phyloP scores from a whole-genome alignment of 2,797 vertebrate species.

The Poeciliopsis turneri region DNA sequence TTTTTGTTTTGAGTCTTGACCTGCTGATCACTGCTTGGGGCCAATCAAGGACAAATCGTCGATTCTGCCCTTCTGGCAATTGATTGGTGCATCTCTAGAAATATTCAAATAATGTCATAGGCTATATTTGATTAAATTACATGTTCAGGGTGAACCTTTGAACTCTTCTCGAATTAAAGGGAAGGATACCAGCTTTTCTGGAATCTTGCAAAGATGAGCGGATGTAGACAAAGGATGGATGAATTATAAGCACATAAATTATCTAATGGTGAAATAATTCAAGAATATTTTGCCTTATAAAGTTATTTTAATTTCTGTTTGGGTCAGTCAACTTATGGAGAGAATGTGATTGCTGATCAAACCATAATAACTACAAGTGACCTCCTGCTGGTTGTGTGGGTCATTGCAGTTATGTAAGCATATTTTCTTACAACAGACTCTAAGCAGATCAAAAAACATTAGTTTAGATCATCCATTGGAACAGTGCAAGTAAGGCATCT shows the following conservation, averaged over 20 bases:
- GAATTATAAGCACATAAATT: not conserved
- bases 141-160: not conserved
- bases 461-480: not conserved
- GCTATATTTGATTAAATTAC: not conserved
- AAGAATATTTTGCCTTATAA: not conserved
- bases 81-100: not conserved
- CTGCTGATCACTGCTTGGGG: not conserved
- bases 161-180: not conserved
- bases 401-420: not conserved
- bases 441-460: not conserved
- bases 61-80: not conserved
- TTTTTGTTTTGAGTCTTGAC: not conserved
- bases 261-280: not conserved
- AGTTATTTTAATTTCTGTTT: not conserved
- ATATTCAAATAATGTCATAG: not conserved
- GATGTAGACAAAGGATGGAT: not conserved
- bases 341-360: not conserved
- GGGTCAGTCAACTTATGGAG: not conserved
- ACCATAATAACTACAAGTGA: not conserved
- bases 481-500: not conserved
- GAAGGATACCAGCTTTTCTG: no score
- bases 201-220: not conserved
- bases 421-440: not conserved
- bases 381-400: not conserved
- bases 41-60: not conserved